Percentiles rank a stretch among this genome's conserved stretches.
Conservation (phyloP, 1,140 invertebrate species). For the Diprion similis region DNA sequence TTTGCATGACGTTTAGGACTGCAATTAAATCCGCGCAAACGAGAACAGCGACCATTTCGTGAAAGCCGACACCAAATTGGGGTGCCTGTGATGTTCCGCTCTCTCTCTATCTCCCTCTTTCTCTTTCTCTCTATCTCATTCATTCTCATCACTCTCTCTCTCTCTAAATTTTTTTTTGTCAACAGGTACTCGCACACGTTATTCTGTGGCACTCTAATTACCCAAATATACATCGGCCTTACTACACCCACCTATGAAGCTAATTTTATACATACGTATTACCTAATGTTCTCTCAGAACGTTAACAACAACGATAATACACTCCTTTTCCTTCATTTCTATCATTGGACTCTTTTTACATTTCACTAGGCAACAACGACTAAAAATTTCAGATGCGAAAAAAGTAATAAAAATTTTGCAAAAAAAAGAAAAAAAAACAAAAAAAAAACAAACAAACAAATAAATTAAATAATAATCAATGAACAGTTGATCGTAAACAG, state of each 20-base stretch:
- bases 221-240: no score
- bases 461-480: constrained; percentile 34
- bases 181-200: constrained; percentile 37
- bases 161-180: constrained; percentile 24
- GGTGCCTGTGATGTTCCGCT: constrained; percentile 15
- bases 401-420: constrained; percentile 26
- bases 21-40: constrained; percentile 25
- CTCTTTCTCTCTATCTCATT: not conserved
- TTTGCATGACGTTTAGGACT: no score
- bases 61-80: constrained; percentile 40
- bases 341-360: not conserved
- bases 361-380: constrained; percentile 35
- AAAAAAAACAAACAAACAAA: no score
- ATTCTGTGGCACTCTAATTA: constrained; percentile 50
- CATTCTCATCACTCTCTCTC: not conserved
- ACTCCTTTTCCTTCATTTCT: no score
- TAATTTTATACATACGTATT: not conserved
- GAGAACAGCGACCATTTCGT: constrained; percentile 64
- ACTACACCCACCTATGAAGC: not conserved
- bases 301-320: no score
- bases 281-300: no score
- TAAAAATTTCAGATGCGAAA: constrained; percentile 29
- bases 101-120: constrained; percentile 17
- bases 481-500: constrained; percentile 34
- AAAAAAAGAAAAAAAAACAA: no score